These are phyloP conservation scores for Tenthredo amoena DNA, from an alignment of 2,888 invertebrate genomes.

Conservation along the genomic window DNA sequence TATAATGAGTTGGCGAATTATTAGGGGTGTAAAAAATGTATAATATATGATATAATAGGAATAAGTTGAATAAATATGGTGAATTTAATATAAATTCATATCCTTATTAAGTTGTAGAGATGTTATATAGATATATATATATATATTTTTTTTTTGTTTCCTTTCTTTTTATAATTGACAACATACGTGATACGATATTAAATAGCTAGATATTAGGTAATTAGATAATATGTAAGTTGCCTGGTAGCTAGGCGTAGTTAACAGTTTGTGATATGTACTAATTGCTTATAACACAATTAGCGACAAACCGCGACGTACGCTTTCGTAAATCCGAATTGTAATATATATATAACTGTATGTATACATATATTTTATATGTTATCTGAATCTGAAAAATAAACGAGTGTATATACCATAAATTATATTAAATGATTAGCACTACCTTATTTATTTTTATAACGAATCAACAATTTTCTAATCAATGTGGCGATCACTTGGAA, in stretches of 20 bases:
- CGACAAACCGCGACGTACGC: constrained; percentile 10
- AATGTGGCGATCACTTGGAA: too few species aligned
- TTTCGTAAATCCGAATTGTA: constrained; percentile 39
- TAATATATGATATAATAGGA: neutral
- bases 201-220: neutral
- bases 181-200: constrained; percentile 21
- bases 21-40: neutral
- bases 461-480: too few species aligned
- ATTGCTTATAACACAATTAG: constrained; percentile 32
- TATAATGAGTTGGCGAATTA: neutral
- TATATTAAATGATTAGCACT: neutral
- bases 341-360: constrained; percentile 9
- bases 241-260: constrained; percentile 12
- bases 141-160: neutral
- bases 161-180: neutral
- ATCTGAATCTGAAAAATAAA: neutral
- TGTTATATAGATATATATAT: neutral
- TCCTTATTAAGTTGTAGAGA: neutral
- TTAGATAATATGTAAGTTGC: neutral
- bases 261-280: constrained; percentile 35
- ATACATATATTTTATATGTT: constrained; percentile 13
- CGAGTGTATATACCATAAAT: neutral
- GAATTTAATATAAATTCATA: neutral
- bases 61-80: neutral
- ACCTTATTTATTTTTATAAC: too few species aligned